These are phyloP conservation scores for Scomberomorus guttatus DNA, from an alignment of 2,797 vertebrate species.

Conservation along the genomic window DNA sequence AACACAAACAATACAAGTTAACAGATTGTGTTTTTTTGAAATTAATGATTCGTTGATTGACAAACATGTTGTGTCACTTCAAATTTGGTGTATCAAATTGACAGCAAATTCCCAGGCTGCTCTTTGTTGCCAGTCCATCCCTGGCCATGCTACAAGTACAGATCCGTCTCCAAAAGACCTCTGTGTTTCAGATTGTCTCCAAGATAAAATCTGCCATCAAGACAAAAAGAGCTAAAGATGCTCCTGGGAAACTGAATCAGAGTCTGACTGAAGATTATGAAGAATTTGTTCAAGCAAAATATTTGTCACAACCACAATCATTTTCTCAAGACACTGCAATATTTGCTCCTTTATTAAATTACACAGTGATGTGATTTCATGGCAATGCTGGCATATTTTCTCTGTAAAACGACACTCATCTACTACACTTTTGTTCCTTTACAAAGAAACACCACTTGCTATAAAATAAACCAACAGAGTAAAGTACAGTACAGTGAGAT, in stretches of 20 bases:
- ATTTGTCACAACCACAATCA: not conserved
- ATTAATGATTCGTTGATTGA: too few relatives aligned
- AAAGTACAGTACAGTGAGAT: not conserved
- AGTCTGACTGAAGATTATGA: not conserved
- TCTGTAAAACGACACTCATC: not conserved
- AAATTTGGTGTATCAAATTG: too few relatives aligned
- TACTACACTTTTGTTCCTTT: not conserved
- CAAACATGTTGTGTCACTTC: too few relatives aligned
- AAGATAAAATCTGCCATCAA: not conserved
- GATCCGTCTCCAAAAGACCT: too few relatives aligned
- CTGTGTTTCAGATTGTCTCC: not conserved
- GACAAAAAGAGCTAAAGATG: not conserved
- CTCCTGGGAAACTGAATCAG: not conserved
- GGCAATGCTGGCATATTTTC: not conserved
- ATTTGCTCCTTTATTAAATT: not conserved
- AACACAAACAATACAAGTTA: too few relatives aligned
- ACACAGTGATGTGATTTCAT: not conserved
- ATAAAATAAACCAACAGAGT: not conserved
- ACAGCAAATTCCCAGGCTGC: too few relatives aligned
- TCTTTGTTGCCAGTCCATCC: too few relatives aligned
- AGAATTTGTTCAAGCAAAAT: not conserved
- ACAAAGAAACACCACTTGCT: slow-evolving; percentile 1
- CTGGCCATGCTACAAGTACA: too few relatives aligned
- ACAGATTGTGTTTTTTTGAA: too few relatives aligned
- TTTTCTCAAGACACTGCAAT: not conserved